Conservation (phyloP, 2,113 vertebrate genomes). For the Ursus arctos region DNA sequence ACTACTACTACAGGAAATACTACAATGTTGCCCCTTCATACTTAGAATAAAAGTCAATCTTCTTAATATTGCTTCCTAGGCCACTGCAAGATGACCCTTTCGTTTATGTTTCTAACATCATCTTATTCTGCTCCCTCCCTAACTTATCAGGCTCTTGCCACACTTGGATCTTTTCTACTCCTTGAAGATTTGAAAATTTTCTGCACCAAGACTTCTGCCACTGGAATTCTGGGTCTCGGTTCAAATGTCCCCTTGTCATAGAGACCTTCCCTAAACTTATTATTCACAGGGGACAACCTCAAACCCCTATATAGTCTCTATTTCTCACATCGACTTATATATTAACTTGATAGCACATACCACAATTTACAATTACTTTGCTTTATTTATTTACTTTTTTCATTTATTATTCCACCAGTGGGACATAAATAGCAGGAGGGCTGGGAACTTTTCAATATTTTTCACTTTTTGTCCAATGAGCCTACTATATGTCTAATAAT, state of each 20-base stretch:
- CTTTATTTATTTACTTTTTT: slow-evolving; percentile 23
- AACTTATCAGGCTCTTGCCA: neutral
- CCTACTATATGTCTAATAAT: neutral
- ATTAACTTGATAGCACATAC: neutral
- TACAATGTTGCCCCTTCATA: neutral
- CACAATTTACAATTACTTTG: neutral
- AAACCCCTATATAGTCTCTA: neutral
- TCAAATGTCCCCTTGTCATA: slow-evolving; percentile 34
- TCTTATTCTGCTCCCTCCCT: neutral
- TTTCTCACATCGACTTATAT: neutral
- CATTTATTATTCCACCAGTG: neutral
- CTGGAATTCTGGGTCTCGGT: neutral
- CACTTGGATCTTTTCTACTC: neutral
- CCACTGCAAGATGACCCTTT: neutral
- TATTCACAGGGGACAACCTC: neutral
- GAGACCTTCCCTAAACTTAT: neutral
- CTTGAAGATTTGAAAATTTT: neutral
- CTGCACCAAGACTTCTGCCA: neutral
- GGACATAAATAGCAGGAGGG: neutral
- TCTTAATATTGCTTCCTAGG: slow-evolving; percentile 1
- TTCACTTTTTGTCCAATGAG: neutral
- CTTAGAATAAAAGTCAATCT: neutral
- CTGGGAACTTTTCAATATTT: neutral
- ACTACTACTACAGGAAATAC: neutral
- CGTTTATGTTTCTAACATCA: neutral